Evolutionary conservation across 2,113 vertebrate species (phyloP), one percentile per base, ranked within the genome.

Genomic region (Pardalotus punctatus): DNA sequence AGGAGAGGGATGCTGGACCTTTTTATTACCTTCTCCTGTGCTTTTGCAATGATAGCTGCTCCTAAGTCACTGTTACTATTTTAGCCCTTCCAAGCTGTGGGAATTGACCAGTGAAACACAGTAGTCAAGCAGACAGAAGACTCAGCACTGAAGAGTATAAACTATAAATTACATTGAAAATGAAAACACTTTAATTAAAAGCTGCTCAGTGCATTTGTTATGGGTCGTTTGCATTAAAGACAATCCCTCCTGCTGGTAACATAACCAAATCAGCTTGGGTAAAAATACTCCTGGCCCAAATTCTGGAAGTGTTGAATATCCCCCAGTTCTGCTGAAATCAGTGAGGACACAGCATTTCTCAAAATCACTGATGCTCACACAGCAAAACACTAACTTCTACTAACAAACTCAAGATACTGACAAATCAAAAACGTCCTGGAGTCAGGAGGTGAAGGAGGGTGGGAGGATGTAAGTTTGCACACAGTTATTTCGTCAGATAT

Each of bases 361-460:
- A 81, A 85, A 51, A 79, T 43, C 69, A 94, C 93, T 86, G 96
- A 96, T 89, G 82, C 73, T 93, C 90, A 95, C 94, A 95, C 91
- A 97, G 97, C 93, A 98, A 98, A 95, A 98, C 90, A 85, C 73
- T 96, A 96, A 85, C 78, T 89, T 67, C 88, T 94, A 97, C 81
- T 60, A 85, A 96, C 78, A 84, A 97, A 95, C 93, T 74, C 40
- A 80, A 58, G 91, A 95, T 53, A 94, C 78, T 50, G 93, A 93
- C 96, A 90, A 96, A 93, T 93, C 90, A 81, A 97, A 97, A 58
- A 45, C 0, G 45, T 88, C 95, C 78, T 85, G 87, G 88, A 89
- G 90, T 11, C 1, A 21, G 48, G 69, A 86, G 45, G 53, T 16
- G 80, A 62, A 71, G 38, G 35, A 74, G 83, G 50, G 35, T 62